Conservation (phyloP, 2,888 invertebrate genomes). For the Acanthosoma haemorrhoidale region DNA sequence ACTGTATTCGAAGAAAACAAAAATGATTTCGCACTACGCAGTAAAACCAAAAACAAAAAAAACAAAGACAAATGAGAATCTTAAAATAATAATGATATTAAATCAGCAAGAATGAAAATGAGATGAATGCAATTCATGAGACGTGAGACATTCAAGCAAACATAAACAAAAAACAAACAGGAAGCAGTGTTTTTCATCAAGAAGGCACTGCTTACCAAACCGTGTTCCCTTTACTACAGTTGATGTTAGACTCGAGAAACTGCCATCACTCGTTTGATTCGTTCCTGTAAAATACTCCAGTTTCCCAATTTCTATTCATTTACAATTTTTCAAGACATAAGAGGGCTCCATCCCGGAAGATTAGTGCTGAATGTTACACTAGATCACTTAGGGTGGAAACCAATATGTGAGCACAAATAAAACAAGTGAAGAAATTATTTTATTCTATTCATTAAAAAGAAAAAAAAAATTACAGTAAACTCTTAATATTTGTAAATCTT, state of each 20-base stretch:
- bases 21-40: too few species aligned
- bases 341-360: background rate
- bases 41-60: too few species aligned
- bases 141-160: conserved; percentile 21
- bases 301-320: background rate
- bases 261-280: conserved; percentile 13
- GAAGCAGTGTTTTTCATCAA: conserved; percentile 25
- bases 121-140: background rate
- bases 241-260: conserved; percentile 32
- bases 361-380: background rate
- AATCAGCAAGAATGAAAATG: background rate
- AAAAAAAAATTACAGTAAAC: too few species aligned
- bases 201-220: conserved; percentile 39
- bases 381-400: background rate
- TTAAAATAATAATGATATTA: background rate
- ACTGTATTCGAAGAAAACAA: too few species aligned
- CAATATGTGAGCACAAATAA: background rate
- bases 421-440: background rate
- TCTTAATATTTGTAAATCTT: too few species aligned
- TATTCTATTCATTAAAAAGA: background rate
- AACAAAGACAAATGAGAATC: background rate
- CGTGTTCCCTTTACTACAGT: conserved; percentile 38
- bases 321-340: background rate
- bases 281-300: conserved; percentile 36
- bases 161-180: conserved; percentile 21